Base-by-base conservation (phyloP, 2,113 vertebrate genomes). In the Calyptommatus sinebrachiatus region DNA sequence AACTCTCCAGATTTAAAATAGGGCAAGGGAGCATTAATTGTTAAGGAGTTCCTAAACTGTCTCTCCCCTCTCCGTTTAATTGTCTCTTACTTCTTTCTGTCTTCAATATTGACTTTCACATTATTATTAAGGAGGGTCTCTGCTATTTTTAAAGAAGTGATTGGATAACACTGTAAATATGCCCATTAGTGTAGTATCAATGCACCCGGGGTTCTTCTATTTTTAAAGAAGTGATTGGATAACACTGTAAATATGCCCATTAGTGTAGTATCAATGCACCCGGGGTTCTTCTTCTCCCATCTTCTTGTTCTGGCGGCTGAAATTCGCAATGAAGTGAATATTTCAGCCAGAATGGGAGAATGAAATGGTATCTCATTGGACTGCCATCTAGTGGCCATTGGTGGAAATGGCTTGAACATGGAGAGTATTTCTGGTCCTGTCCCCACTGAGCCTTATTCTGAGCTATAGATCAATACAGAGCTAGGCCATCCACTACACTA, bases 351-450 rank as follows among this genome's bases (percentile, higher is more conserved):
- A 0, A 28, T 3, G 0, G 8, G 67, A 35, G 41, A 1, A 35
- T 76, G 85, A 29, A 41, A 57, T 14, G 2, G 53, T 24, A 31
- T 81, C 94, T 93, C 84, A 57, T 57, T 86, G 1, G 84, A 89
- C 83, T 92, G 94, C 95, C 95, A 94, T 71, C 95, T 96, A 83
- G 94, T 93, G 95, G 94, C 48, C 21, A 83, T 77, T 87, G 1
- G 31, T 29, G 18, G 31, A n/a, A 60, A 81, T 29, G 24, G 1
- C 21, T 50, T 41, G 2, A 24, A 62, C 26, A 48, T 48, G 41
- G 35, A 31, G 62, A 76, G 28, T 12, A 18, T 21, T 5, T 68
- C 8, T 5, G 28, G 50, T 24, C 66, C 53, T 68, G 35, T 41
- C 35, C 35, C 35, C 35, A 41, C 35, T 41, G 35, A 41, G 35